phyloP scores from a whole-genome alignment of 2,797 vertebrate genomes.

The Petrocephalus sullivani region DNA sequence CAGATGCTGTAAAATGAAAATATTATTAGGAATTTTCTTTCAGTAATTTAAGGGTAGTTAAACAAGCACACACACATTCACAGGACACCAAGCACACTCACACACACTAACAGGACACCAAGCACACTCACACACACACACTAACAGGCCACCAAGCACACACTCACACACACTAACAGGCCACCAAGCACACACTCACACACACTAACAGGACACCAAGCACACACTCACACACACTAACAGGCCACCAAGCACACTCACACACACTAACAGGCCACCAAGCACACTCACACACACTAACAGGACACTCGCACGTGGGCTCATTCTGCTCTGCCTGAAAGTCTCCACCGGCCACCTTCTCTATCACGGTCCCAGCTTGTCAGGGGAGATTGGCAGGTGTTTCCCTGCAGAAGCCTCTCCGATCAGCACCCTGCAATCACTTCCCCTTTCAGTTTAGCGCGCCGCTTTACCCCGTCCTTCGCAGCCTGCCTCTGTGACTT shows the following conservation, averaged over 20 bases:
- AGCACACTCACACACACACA: background rate
- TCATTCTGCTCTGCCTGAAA: background rate
- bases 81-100: too few relatives aligned
- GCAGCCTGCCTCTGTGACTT: slow-evolving; percentile 1
- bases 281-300: too few relatives aligned
- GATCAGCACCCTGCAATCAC: slow-evolving; percentile 30
- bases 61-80: background rate
- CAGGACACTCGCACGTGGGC: background rate
- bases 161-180: too few relatives aligned
- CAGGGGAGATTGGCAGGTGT: slow-evolving; percentile 32
- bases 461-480: slow-evolving; percentile 8
- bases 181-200: background rate
- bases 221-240: too few relatives aligned
- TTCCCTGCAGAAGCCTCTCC: slow-evolving; percentile 25
- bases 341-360: background rate
- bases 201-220: too few relatives aligned
- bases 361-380: background rate
- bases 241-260: too few relatives aligned
- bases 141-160: background rate
- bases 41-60: background rate
- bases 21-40: background rate
- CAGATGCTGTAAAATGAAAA: background rate
- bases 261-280: too few relatives aligned
- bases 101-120: too few relatives aligned
- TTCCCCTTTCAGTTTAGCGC: background rate